Conservation (phyloP, 2,797 vertebrate species). For the Lacerta agilis region DNA sequence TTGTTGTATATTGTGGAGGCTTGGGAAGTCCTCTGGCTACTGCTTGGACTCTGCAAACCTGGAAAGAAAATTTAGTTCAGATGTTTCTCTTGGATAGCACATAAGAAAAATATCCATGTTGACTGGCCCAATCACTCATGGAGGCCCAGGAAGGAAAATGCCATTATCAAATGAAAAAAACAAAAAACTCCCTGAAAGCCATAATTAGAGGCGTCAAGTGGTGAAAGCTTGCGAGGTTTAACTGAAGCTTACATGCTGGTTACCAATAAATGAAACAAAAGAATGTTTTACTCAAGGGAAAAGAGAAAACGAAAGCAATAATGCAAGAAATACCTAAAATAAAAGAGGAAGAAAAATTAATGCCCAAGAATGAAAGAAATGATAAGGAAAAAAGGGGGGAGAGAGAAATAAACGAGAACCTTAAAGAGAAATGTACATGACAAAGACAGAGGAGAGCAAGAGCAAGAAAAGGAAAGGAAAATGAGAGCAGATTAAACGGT, state of each 20-base stretch:
- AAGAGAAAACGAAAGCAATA: not conserved
- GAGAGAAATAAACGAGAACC: not conserved
- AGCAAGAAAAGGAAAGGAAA: not conserved
- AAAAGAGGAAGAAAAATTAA: not conserved
- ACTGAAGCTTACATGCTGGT: not conserved
- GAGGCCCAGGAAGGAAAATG: slow-evolving; percentile 31
- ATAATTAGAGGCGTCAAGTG: slow-evolving; percentile 43
- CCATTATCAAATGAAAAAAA: slow-evolving; percentile 18
- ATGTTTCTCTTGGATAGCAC: slow-evolving; percentile 17
- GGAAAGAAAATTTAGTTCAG: slow-evolving; percentile 16
- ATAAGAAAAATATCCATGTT: slow-evolving; percentile 10
- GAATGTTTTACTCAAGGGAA: not conserved
- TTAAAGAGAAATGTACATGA: not conserved
- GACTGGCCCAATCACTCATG: slow-evolving; percentile 31
- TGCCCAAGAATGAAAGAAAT: not conserved
- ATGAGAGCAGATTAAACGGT: not conserved
- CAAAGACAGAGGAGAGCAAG: not conserved
- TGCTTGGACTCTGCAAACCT: slow-evolving; percentile 3
- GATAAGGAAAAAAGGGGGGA: not conserved
- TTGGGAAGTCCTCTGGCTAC: not conserved
- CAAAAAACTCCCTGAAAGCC: slow-evolving; percentile 24
- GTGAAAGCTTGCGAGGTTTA: slow-evolving; percentile 41
- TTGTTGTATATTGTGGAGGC: not conserved
- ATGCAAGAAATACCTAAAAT: not conserved
- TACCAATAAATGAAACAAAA: not conserved